Base-by-base conservation (phyloP, 2,888 invertebrate species). In the Harpalus rubripes region DNA sequence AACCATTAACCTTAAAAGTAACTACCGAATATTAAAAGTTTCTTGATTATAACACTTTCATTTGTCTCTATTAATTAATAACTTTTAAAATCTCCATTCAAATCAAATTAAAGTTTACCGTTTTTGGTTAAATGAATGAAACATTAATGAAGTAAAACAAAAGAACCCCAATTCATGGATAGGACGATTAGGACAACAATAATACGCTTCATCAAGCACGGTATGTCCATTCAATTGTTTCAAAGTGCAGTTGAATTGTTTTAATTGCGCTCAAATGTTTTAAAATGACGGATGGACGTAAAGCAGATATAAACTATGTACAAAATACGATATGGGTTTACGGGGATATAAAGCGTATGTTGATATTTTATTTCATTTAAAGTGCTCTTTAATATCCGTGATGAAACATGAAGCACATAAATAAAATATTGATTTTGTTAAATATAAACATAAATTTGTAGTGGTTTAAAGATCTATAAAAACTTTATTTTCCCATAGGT, bases 361-460 rank as follows among this genome's bases (percentile, higher is more conserved):
- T 18, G 16, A 18, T 59, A 16, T 63, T 63, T 63, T 63, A 63
- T 63, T 63, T 63, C 63, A 26, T 63, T 63, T 63, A 63, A 63
- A 63, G 63, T 63, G 63, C 22, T 18, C 8, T 63, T 63, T 63
- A 63, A 63, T 22, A 22, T 22, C 63, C 26, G 18, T 10, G 63
- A 22, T 63, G 63, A 63, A 63, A 63, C 18, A 12, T 63, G 18
- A 18, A 63, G 12, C 22, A 18, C 22, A 63, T 63, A 26, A 63
- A 63, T 63, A 63, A 18, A 26, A 63, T 63, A 63, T 63, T 26
- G 63, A 63, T 63, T 63, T 63, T 22, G 63, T 63, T 63, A 63
- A 22, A 22, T 26, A 63, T 63, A 63, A 63, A 63, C 63, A 12
- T 12, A 63, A 8, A 61, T 63, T 63, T 63, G 22, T 63, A 18